phyloP scores from a whole-genome alignment of 2,797 vertebrate species.

The Peromyscus nudipes region DNA sequence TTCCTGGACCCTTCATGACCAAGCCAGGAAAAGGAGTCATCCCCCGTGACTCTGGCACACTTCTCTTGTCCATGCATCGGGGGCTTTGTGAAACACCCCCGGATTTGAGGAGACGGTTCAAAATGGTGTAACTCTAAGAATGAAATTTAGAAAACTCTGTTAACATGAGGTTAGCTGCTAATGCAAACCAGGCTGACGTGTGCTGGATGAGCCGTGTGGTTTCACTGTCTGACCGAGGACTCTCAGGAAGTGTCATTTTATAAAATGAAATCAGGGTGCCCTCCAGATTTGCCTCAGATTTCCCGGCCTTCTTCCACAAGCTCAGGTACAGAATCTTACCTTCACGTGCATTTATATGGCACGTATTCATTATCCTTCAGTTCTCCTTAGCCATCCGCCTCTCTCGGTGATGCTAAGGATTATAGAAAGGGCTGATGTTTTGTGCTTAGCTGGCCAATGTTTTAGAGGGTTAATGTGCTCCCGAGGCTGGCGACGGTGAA shows the following conservation, averaged over 20 bases:
- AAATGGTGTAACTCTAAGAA: conserved; percentile 7
- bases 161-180: conserved; percentile 22
- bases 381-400: conserved; percentile 5
- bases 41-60: neutral
- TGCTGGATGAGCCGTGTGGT: neutral
- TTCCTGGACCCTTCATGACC: neutral
- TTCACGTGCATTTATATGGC: neutral
- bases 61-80: neutral
- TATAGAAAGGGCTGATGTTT: neutral
- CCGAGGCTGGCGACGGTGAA: neutral
- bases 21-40: conserved; percentile 18
- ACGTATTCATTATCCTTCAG: neutral
- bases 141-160: conserved; percentile 21
- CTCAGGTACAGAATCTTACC: neutral
- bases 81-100: neutral
- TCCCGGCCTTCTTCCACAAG: neutral
- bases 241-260: neutral
- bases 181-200: neutral
- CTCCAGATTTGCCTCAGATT: neutral
- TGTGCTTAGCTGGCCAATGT: neutral
- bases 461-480: neutral
- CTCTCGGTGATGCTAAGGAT: neutral
- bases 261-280: neutral
- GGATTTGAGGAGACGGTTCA: neutral
- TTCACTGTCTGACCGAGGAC: neutral